phyloP scores from a whole-genome alignment of 2,888 invertebrate species.

The Marasmarcha lunaedactyla region DNA sequence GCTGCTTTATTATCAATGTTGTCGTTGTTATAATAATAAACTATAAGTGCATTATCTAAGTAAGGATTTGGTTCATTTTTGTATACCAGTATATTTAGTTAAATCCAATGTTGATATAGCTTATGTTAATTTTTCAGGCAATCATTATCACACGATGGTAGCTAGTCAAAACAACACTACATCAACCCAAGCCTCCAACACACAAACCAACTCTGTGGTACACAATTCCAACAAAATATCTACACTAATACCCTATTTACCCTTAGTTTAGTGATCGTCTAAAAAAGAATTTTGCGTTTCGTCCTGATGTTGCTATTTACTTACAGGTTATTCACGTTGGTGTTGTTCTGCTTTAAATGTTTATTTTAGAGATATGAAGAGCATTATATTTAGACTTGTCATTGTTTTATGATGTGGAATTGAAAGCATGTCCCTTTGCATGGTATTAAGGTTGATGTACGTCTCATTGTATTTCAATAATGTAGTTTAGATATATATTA shows the following conservation, averaged over 20 bases:
- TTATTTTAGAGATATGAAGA: too few species aligned
- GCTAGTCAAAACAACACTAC: slow-evolving; percentile 35
- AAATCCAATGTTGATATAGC: too few species aligned
- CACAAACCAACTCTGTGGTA: slow-evolving; percentile 49
- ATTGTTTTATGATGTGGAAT: neutral
- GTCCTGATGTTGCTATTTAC: too few species aligned
- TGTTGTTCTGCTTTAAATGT: slow-evolving; percentile 2
- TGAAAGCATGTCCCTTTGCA: neutral
- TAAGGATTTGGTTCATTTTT: too few species aligned
- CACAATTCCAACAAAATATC: slow-evolving; percentile 21
- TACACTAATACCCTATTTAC: slow-evolving; percentile 7
- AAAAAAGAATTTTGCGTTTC: too few species aligned
- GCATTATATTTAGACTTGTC: too few species aligned
- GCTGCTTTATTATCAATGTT: slow-evolving; percentile 24
- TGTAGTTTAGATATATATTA: too few species aligned
- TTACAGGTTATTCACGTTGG: neutral
- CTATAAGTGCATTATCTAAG: too few species aligned
- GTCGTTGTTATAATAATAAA: slow-evolving; percentile 22
- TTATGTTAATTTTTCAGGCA: slow-evolving; percentile 53
- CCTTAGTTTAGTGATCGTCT: neutral
- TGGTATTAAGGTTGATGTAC: neutral
- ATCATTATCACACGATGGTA: slow-evolving; percentile 32
- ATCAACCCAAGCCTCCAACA: slow-evolving; percentile 32
- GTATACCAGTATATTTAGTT: too few species aligned
- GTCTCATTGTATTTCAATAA: too few species aligned